phyloP scores from a whole-genome alignment of 2,888 invertebrate genomes.

The Disparrhopalites patrizii region DNA sequence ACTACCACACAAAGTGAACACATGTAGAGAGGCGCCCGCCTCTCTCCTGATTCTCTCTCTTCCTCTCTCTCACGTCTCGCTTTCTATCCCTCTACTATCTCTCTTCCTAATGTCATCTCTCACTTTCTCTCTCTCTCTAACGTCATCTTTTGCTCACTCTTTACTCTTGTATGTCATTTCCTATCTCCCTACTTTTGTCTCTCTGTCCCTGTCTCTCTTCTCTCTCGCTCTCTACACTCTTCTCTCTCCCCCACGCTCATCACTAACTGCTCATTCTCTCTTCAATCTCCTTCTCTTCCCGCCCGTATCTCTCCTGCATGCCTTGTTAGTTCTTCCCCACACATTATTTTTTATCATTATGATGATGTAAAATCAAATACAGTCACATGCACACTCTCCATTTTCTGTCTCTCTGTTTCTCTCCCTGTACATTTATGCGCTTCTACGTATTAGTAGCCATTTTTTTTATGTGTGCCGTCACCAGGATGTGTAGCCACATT shows the following conservation, averaged over 20 bases:
- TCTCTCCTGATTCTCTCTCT: too few relatives aligned
- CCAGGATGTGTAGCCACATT: too few relatives aligned
- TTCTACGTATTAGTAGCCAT: too few relatives aligned
- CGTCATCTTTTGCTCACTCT: not conserved
- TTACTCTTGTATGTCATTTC: too few relatives aligned
- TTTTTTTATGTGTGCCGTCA: too few relatives aligned
- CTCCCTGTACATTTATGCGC: not conserved
- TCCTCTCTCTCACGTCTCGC: not conserved
- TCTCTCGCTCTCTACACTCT: not conserved
- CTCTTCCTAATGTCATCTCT: too few relatives aligned
- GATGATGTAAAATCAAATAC: too few relatives aligned
- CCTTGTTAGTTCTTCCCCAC: not conserved
- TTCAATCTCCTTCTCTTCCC: not conserved
- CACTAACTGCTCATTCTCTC: not conserved
- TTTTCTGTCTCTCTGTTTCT: not conserved
- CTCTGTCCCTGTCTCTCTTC: not conserved
- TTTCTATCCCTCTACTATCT: not conserved
- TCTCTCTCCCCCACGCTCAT: not conserved
- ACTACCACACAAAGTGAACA: not conserved
- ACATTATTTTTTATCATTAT: not conserved
- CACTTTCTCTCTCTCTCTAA: too few relatives aligned
- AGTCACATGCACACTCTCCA: not conserved
- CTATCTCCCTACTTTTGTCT: not conserved
- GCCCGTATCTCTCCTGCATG: not conserved
- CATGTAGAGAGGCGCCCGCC: not conserved